These are phyloP conservation scores for Kryptopterus vitreolus DNA, from an alignment of 2,797 vertebrate species.

Conservation along the genomic window DNA sequence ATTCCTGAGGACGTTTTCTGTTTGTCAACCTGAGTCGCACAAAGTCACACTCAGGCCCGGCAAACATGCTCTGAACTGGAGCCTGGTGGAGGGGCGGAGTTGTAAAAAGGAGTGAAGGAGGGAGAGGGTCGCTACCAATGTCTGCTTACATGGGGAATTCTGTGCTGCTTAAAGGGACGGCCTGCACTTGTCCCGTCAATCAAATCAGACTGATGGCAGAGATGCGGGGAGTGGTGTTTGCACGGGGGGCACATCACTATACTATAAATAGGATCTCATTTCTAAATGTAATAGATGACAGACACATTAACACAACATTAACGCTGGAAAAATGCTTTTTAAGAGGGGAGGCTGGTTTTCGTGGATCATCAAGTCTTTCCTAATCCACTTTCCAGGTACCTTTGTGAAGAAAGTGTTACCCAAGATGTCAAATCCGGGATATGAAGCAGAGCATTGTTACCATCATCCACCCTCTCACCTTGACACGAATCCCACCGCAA, in stretches of 20 bases:
- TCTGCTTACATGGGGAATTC: constrained; percentile 77
- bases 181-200: constrained; percentile 82
- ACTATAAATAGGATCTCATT: constrained; percentile 74
- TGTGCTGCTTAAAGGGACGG: constrained; percentile 66
- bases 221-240: constrained; percentile 48
- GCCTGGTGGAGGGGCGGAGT: constrained; percentile 45
- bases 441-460: not conserved
- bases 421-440: not conserved
- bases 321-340: not conserved
- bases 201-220: constrained; percentile 62
- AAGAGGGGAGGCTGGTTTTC: not conserved
- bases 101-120: constrained; percentile 52
- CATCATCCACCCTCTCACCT: not conserved
- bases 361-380: not conserved
- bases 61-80: constrained; percentile 46
- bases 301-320: constrained; percentile 12
- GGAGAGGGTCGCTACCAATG: constrained; percentile 59
- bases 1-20: constrained; percentile 55
- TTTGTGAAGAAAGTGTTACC: not conserved
- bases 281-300: constrained; percentile 36
- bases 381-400: not conserved
- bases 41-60: constrained; percentile 39
- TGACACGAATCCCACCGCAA: too few species aligned
- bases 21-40: constrained; percentile 40
- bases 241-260: constrained; percentile 61